Percentiles rank a stretch among this genome's conserved stretches.
Evolutionary conservation across 2,797 vertebrate species (phyloP).

Genomic region (Tolypeutes matacus): DNA sequence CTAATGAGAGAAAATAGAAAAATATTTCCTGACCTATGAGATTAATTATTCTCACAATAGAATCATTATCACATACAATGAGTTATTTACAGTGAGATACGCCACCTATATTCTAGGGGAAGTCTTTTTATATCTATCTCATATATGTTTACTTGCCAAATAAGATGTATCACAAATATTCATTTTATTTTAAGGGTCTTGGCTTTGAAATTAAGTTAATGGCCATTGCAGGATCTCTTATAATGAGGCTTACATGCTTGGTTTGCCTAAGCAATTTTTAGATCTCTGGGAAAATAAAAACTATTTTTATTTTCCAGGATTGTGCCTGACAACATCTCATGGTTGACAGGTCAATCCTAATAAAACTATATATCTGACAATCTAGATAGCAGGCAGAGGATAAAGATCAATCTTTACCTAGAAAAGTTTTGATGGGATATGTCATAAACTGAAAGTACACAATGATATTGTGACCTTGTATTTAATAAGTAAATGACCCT

Average conservation of each 20-base stretch:
- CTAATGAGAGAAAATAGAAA: neutral
- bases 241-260: neutral
- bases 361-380: constrained; percentile 78
- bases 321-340: constrained; percentile 64
- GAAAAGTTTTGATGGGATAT: constrained; percentile 64
- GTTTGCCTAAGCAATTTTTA: constrained; percentile 12
- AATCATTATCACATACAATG: neutral
- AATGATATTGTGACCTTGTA: constrained; percentile 71
- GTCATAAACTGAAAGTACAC: constrained; percentile 51
- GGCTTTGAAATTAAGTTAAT: constrained; percentile 40
- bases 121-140: constrained; percentile 38
- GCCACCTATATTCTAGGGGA: neutral
- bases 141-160: constrained; percentile 5
- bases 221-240: neutral
- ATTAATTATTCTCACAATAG: constrained; percentile 39
- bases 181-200: constrained; percentile 37
- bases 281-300: constrained; percentile 64
- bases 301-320: constrained; percentile 73
- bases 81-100: neutral
- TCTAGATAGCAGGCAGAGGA: constrained; percentile 62
- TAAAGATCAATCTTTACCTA: constrained; percentile 73
- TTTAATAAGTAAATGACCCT: constrained; percentile 78
- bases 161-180: constrained; percentile 30
- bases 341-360: constrained; percentile 79
- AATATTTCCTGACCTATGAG: neutral